Base-by-base conservation (phyloP, 2,888 invertebrate species). In the Odontothrips loti region DNA sequence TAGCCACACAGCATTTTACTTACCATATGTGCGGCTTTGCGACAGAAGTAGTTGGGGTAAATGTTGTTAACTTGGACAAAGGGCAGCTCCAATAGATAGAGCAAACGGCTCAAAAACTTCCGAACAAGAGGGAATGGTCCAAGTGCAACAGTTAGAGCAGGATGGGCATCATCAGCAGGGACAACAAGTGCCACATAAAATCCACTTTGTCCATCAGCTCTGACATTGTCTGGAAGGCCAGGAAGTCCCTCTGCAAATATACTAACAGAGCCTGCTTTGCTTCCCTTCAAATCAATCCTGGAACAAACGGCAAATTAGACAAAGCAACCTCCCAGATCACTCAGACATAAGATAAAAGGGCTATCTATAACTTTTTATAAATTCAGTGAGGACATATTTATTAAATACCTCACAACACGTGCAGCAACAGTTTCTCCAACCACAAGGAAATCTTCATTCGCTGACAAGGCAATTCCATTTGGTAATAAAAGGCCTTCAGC, bases 381-480 rank as follows among this genome's bases (percentile, higher is more conserved):
- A 81, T 79, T 20, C 23, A 10, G 47, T 1, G 47, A 81, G 23
- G 27, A 12, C 58, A 80, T 27, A 43, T 43, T 63, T 75, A 79
- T 80, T 80, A 80, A 84, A 83, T 85, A 88, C 88, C 94, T 94
- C 9, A 90, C 85, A n/a, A 98, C 88, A 83, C 94, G 90, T 81
- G 90, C 90, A 8, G 88, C 88, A 6, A 87, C 86, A 0, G 93
- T 92, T 88, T 98, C 98, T 1, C 92, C 88, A 0, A 97, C 91
- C 47, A 99, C 87, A 4, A 98, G 86, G 85, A 94, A 96, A 82
- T 94, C 92, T 86, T 95, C 93, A 85, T 96, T 93, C 9, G 93
- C 91, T 20, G 96, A 94, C 0, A 98, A 85, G 80, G 90, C 92
- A 43, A 99, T 87, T 23, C 98, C 98, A 87, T 99, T 99, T 0